Percentiles rank a stretch among this genome's conserved stretches.
phyloP scores from a whole-genome alignment of 2,888 invertebrate genomes.

The Rhodophaea formosa region DNA sequence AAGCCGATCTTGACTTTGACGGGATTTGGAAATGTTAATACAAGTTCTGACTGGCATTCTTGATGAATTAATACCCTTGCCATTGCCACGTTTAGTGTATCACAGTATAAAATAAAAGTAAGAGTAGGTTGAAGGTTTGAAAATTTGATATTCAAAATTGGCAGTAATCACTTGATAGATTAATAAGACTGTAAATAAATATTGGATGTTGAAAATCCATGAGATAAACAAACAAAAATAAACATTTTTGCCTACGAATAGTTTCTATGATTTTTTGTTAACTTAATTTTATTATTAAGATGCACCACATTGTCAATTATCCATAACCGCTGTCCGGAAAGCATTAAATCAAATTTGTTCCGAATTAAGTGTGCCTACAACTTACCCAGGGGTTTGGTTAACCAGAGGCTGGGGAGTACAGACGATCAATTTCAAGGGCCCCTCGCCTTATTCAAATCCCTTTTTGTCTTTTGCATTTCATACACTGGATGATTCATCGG shows the following conservation, averaged over 20 bases:
- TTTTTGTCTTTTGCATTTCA: constrained; percentile 75
- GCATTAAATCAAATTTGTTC: constrained; percentile 73
- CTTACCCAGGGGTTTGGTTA: constrained; percentile 64
- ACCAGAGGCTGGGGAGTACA: constrained; percentile 70
- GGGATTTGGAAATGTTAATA: constrained; percentile 2
- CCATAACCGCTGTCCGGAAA: constrained; percentile 21
- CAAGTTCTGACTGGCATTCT: constrained; percentile 10
- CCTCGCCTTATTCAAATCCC: constrained; percentile 76
- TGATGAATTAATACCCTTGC: too few species aligned
- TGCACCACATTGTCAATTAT: not conserved
- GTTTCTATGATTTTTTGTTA: not conserved
- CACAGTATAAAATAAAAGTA: not conserved
- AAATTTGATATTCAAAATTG: too few species aligned
- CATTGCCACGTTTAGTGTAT: not conserved
- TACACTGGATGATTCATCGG: constrained; percentile 63
- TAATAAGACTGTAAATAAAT: too few species aligned
- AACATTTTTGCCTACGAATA: too few species aligned
- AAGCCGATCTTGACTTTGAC: not conserved
- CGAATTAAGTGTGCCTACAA: constrained; percentile 62
- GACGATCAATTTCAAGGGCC: constrained; percentile 78
- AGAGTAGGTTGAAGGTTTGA: too few species aligned
- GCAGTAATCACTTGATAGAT: too few species aligned
- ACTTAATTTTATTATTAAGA: not conserved
- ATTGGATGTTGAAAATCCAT: too few species aligned
- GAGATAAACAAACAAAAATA: too few species aligned